These are phyloP conservation scores for Gadopsis bispinosus DNA, from an alignment of 2,797 vertebrate genomes.

Conservation along the genomic window DNA sequence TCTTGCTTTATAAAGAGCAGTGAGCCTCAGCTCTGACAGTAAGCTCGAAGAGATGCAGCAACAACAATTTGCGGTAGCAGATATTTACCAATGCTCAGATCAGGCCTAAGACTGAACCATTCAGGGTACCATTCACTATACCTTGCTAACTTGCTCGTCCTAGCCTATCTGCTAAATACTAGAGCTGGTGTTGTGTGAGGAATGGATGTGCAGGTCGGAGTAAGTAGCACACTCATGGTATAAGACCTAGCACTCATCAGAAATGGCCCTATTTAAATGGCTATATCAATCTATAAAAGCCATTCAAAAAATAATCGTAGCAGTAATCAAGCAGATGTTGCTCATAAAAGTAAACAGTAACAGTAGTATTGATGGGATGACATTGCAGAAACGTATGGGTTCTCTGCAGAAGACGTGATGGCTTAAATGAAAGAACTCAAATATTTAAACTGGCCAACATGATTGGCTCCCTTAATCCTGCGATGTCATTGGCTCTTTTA, in stretches of 20 bases:
- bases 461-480: neutral
- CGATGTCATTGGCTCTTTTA: too few species aligned
- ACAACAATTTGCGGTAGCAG: slow-evolving; percentile 12
- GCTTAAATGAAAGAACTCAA: slow-evolving; percentile 33
- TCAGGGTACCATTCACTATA: slow-evolving; percentile 3
- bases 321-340: slow-evolving; percentile 1
- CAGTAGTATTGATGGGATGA: slow-evolving; percentile 9
- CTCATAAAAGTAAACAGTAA: slow-evolving; percentile 10
- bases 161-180: slow-evolving; percentile 29
- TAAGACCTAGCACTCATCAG: slow-evolving; percentile 9
- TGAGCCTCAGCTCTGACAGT: slow-evolving; percentile 25
- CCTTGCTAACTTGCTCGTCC: slow-evolving; percentile 27
- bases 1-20: slow-evolving; percentile 29
- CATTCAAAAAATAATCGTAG: neutral
- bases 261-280: slow-evolving; percentile 6
- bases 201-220: slow-evolving; percentile 10
- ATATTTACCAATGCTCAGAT: slow-evolving; percentile 37
- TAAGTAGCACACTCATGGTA: neutral
- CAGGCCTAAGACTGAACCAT: slow-evolving; percentile 30
- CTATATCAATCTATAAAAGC: slow-evolving; percentile 4
- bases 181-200: slow-evolving; percentile 29
- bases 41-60: slow-evolving; percentile 13
- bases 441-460: slow-evolving; percentile 28
- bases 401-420: neutral
- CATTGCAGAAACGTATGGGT: neutral